These are phyloP conservation scores for Phoxinus phoxinus DNA, from an alignment of 2,113 vertebrate genomes.

Conservation along the genomic window DNA sequence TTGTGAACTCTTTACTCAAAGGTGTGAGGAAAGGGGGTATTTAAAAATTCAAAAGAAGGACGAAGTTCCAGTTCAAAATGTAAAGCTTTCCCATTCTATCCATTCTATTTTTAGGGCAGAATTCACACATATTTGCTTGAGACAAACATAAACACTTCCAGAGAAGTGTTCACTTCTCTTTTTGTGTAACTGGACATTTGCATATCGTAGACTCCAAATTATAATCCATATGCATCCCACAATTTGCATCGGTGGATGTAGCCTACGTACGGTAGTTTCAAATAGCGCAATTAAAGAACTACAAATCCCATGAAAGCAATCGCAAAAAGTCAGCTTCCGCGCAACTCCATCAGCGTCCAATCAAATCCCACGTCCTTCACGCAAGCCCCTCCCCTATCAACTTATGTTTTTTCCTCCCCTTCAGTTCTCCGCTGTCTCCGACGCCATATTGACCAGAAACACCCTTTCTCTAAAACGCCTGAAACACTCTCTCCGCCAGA, in stretches of 20 bases:
- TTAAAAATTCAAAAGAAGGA: no score
- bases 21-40: no score
- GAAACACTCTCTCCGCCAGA: constrained; percentile 64
- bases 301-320: constrained; percentile 72
- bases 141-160: background rate
- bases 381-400: constrained; percentile 72
- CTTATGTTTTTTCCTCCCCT: constrained; percentile 76
- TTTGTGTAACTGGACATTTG: background rate
- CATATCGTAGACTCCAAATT: background rate
- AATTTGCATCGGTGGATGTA: background rate
- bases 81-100: no score
- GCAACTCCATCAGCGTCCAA: constrained; percentile 65
- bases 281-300: constrained; percentile 67
- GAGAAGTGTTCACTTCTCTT: background rate
- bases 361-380: constrained; percentile 61
- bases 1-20: no score
- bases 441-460: constrained; percentile 94
- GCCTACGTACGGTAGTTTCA: no score
- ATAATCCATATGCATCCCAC: background rate
- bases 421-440: constrained; percentile 79
- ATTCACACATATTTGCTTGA: background rate
- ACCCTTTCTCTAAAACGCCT: constrained; percentile 61
- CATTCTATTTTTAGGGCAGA: background rate
- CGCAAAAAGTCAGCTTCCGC: background rate
- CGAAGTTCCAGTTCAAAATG: no score